Conservation (phyloP, 1,140 invertebrate genomes). For the Drosophila ambigua region DNA sequence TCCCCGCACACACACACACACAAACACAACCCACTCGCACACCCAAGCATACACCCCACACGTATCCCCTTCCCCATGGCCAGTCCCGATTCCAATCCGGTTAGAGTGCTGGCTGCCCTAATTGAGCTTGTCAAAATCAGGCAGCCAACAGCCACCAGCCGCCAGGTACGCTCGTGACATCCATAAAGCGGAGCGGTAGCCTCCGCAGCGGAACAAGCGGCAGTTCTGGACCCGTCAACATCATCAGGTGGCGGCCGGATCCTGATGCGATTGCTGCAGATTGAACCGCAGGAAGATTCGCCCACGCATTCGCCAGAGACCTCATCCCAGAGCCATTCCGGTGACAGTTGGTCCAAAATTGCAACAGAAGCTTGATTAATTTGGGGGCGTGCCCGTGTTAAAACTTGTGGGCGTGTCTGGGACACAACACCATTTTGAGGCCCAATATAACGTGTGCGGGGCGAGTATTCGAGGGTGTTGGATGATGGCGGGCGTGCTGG, state of each 20-base stretch:
- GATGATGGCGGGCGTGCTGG: background rate
- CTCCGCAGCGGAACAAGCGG: slow-evolving; percentile 3
- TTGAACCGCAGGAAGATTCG: slow-evolving; percentile 13
- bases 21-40: background rate
- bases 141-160: slow-evolving; percentile 21
- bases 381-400: slow-evolving; percentile 60
- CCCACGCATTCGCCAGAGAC: slow-evolving; percentile 4
- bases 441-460: slow-evolving; percentile 1
- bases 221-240: slow-evolving; percentile 17
- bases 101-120: slow-evolving; percentile 51
- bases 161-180: slow-evolving; percentile 31
- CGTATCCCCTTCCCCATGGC: background rate
- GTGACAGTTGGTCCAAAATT: slow-evolving; percentile 46
- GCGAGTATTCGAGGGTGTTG: background rate
- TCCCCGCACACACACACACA: too few species aligned
- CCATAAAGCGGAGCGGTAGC: slow-evolving; percentile 12
- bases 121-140: slow-evolving; percentile 76
- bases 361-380: slow-evolving; percentile 80
- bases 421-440: slow-evolving; percentile 68
- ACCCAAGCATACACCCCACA: slow-evolving; percentile 4
- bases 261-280: slow-evolving; percentile 40
- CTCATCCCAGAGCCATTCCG: too few species aligned
- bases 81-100: slow-evolving; percentile 43
- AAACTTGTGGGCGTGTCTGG: slow-evolving; percentile 72
- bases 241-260: slow-evolving; percentile 44